Conservation (phyloP, 2,888 invertebrate genomes). For the Dromius quadrimaculatus region DNA sequence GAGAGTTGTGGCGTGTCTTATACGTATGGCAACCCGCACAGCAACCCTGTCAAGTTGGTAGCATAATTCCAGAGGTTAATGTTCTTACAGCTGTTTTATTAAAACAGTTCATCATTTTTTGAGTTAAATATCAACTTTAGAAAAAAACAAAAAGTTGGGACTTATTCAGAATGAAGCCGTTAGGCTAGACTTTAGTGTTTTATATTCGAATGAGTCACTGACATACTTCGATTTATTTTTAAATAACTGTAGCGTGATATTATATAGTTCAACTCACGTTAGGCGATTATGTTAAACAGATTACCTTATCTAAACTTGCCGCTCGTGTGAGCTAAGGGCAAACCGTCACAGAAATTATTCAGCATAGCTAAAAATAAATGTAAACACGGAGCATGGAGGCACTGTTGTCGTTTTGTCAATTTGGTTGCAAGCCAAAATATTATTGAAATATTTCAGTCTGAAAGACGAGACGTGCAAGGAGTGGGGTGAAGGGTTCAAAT, state of each 20-base stretch:
- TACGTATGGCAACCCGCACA: too few species aligned
- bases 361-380: neutral
- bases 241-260: constrained; percentile 3
- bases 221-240: neutral
- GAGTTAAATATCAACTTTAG: too few species aligned
- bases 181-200: too few species aligned
- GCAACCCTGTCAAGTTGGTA: too few species aligned
- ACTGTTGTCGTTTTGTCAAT: constrained; percentile 5
- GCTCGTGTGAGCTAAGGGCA: neutral
- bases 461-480: neutral
- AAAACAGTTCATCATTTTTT: too few species aligned
- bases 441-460: neutral
- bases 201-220: neutral
- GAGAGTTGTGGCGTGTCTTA: too few species aligned
- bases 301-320: neutral
- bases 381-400: neutral
- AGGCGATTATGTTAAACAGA: neutral
- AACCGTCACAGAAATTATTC: neutral
- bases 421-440: constrained; percentile 11
- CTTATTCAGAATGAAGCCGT: too few species aligned
- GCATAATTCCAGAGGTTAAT: too few species aligned
- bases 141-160: too few species aligned
- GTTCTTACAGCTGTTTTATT: too few species aligned
- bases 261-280: neutral
- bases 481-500: neutral